Base-by-base conservation (phyloP, 2,797 vertebrate species). In the Ataeniobius toweri region DNA sequence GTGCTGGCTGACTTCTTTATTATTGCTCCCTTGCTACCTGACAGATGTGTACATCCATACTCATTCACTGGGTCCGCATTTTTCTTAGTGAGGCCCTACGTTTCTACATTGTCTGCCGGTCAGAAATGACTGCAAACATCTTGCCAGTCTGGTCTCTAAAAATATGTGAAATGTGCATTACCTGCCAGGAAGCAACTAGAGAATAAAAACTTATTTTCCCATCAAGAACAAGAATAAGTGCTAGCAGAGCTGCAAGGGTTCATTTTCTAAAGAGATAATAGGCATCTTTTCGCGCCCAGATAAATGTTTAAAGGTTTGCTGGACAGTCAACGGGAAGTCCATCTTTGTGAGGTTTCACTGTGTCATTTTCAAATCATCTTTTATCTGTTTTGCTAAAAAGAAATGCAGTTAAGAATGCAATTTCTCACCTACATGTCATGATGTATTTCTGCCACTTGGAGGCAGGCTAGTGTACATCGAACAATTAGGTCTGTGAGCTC, bases 1-100 rank as follows among this genome's bases (percentile, higher is more conserved):
- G 93, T 93, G 80, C 88, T 86, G 90, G 88, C 93, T 76, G 5
- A 74, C 90, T 92, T 88, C 81, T 82, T 83, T 83, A 84, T 71
- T 48, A 90, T 77, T 81, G 41, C 78, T 63, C 53, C 80, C 87
- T 86, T 82, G 78, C 83, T 85, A 83, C 81, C 77, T 83, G 85
- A 86, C 74, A 89, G 73, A 83, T 77, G 68, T 85, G 73, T 74
- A 86, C 78, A 86, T 74, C 84, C 74, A 71, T 26, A 76, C 75
- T 85, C 44, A 79, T 75, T 83, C 71, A 83, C 82, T 89, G 83
- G 58, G n/a, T 83, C 91, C 93, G 85, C 84, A 69, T 89, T 93
- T 79, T 58, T 69, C 86, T 83, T 79, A n/a, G 75, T 61, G 72
- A 76, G 79, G 77, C 70, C 28, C 81, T 80, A 74, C 80, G 82